Evolutionary conservation across 1,140 invertebrate species (phyloP).

Genomic region (Helicorthomorpha holstii): DNA sequence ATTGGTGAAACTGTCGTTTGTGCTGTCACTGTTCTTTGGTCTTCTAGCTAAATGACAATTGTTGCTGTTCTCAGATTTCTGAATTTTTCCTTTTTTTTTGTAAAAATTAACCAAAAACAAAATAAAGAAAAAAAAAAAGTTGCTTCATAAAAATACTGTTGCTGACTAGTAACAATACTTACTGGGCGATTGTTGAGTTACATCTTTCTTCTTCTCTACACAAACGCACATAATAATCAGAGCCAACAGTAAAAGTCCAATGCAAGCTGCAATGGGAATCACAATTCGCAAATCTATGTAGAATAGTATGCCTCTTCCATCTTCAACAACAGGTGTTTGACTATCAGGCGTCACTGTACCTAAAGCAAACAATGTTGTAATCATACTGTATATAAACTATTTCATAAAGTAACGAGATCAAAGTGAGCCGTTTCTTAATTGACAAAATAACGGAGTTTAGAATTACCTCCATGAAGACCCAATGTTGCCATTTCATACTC

Average conservation of each 20-base stretch:
- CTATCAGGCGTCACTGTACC: background rate
- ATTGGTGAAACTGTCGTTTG: background rate
- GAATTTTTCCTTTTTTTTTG: background rate
- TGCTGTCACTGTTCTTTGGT: background rate
- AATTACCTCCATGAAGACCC: slow-evolving; percentile 53
- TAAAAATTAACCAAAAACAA: background rate
- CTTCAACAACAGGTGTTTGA: slow-evolving; percentile 1
- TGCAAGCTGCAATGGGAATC: slow-evolving; percentile 74
- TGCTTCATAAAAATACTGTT: too few species aligned
- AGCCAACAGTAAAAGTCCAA: slow-evolving; percentile 76
- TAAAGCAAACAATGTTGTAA: background rate
- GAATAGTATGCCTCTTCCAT: slow-evolving; percentile 16
- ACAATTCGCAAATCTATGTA: slow-evolving; percentile 69
- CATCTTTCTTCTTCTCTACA: slow-evolving; percentile 1
- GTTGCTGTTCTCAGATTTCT: background rate
- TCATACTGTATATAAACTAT: background rate
- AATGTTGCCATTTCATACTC: slow-evolving; percentile 90
- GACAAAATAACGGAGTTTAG: too few species aligned
- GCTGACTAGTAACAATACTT: background rate
- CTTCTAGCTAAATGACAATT: background rate
- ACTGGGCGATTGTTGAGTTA: slow-evolving; percentile 1
- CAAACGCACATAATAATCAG: slow-evolving; percentile 72
- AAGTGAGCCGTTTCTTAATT: too few species aligned
- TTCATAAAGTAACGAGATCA: background rate
- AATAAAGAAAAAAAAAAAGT: background rate